Conservation (phyloP, 1,140 invertebrate genomes). For the Mamestra configurata region DNA sequence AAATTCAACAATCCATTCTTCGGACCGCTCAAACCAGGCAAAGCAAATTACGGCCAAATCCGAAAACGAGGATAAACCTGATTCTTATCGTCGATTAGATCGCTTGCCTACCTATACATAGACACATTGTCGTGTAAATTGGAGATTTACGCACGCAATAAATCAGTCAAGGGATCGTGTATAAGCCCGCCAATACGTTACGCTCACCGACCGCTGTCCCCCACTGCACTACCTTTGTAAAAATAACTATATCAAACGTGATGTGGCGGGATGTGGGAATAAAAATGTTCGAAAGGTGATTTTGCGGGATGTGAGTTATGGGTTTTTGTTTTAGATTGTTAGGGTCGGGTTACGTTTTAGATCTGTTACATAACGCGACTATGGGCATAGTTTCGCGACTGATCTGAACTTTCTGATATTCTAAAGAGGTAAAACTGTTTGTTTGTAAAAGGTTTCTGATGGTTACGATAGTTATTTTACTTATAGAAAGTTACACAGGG, state of each 20-base stretch:
- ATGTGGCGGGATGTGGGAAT: constrained; percentile 46
- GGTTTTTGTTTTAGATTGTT: constrained; percentile 40
- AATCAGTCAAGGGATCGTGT: constrained; percentile 78
- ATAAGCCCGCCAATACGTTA: constrained; percentile 81
- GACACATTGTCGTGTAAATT: constrained; percentile 78
- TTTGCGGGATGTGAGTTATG: constrained; percentile 45
- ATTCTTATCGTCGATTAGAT: constrained; percentile 72
- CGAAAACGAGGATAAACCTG: constrained; percentile 41
- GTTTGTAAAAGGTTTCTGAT: too few species aligned
- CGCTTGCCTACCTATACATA: constrained; percentile 50
- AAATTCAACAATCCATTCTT: constrained; percentile 38
- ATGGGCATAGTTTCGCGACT: background rate
- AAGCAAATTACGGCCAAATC: constrained; percentile 49
- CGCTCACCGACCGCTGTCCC: constrained; percentile 69
- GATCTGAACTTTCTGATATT: background rate
- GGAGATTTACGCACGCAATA: constrained; percentile 78
- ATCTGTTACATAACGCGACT: constrained; percentile 6
- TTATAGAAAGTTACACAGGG: too few species aligned
- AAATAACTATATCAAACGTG: constrained; percentile 58
- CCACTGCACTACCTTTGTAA: constrained; percentile 66
- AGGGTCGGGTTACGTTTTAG: background rate
- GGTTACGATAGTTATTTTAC: too few species aligned
- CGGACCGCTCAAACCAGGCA: constrained; percentile 28
- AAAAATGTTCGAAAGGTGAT: constrained; percentile 50
- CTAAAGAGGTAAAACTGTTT: background rate